Conservation (phyloP, 2,113 vertebrate genomes). For the Pteruthius melanotis region DNA sequence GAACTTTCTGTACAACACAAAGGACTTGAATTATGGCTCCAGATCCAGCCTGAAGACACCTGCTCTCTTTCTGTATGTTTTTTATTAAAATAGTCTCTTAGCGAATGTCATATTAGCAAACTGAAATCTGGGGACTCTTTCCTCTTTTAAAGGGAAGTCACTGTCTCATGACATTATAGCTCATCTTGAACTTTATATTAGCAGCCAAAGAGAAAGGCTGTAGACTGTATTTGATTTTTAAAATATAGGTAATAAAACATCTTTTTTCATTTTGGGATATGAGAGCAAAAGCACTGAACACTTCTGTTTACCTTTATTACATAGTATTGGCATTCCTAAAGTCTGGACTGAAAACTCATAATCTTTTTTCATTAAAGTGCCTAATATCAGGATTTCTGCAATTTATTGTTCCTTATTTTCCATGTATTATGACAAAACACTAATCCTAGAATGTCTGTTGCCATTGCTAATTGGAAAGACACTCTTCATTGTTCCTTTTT, state of each 20-base stretch:
- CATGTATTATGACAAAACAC: conserved; percentile 38
- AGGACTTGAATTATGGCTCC: not conserved
- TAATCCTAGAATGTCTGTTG: conserved; percentile 15
- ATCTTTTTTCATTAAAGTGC: conserved; percentile 23
- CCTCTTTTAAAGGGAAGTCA: not conserved
- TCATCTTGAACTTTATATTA: not conserved
- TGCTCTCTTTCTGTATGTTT: not conserved
- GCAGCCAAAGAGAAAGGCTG: not conserved
- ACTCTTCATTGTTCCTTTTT: not conserved
- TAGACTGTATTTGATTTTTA: not conserved
- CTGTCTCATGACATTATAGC: not conserved
- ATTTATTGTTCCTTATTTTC: conserved; percentile 19
- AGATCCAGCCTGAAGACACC: not conserved
- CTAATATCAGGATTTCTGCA: not conserved
- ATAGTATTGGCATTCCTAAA: not conserved
- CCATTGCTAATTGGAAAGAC: conserved; percentile 22
- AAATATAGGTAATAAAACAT: not conserved
- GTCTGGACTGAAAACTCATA: conserved; percentile 3
- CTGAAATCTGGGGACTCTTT: not conserved
- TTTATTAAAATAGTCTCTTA: not conserved
- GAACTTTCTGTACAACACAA: not conserved
- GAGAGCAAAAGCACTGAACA: not conserved
- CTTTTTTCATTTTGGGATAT: not conserved
- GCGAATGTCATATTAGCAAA: not conserved
- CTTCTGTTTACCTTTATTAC: conserved; percentile 38